These are phyloP conservation scores for Candoia aspera DNA, from an alignment of 2,113 vertebrate species.

Conservation along the genomic window DNA sequence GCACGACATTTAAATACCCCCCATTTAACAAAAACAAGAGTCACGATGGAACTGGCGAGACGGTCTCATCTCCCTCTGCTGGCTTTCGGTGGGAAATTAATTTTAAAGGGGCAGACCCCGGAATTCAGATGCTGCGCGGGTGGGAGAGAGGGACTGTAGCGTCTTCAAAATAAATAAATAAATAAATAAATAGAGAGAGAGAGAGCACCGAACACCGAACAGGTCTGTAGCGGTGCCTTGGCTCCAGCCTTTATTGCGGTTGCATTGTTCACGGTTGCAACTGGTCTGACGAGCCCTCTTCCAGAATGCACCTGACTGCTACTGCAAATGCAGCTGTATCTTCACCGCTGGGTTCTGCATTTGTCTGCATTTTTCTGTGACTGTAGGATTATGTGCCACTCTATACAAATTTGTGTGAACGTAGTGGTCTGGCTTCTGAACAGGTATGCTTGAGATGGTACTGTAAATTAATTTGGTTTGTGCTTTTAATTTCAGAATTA, in stretches of 20 bases:
- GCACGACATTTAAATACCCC: conserved; percentile 85
- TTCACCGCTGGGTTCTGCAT: neutral
- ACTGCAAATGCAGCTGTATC: neutral
- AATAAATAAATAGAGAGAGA: no score
- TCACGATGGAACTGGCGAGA: conserved; percentile 57
- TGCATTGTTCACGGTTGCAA: neutral
- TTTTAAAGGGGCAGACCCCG: conserved; percentile 53
- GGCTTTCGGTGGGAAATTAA: conserved; percentile 58
- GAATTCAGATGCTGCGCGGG: neutral
- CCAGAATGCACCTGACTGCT: conserved; percentile 9
- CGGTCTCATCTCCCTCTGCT: conserved; percentile 73
- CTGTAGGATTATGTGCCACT: neutral
- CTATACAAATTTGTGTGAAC: no score
- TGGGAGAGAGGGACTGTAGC: neutral
- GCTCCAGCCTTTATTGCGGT: neutral
- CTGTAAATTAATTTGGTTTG: neutral
- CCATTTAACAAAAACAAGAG: conserved; percentile 73
- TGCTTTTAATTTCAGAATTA: neutral
- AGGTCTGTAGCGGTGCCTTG: neutral
- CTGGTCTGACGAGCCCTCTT: neutral
- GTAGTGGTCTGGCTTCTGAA: neutral
- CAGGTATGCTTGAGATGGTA: neutral
- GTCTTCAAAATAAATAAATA: neutral
- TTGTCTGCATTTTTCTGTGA: neutral
- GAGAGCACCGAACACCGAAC: neutral